These are phyloP conservation scores for Leucophenga varia DNA, from an alignment of 1,140 invertebrate species.

Conservation along the genomic window DNA sequence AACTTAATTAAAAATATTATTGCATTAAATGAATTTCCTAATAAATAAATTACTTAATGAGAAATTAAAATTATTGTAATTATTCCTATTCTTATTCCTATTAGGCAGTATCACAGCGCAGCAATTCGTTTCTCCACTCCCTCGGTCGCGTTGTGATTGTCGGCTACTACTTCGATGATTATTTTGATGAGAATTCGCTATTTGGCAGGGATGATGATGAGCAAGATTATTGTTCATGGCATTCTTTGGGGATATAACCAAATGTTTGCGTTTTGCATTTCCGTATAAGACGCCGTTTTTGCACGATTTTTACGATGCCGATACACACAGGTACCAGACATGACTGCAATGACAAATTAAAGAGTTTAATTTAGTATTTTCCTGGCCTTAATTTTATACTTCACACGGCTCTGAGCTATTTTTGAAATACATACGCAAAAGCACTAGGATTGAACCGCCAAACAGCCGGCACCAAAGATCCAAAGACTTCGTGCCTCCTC, in stretches of 20 bases:
- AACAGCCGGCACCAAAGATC: slow-evolving; percentile 37
- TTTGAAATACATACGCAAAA: slow-evolving; percentile 13
- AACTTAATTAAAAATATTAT: too few species aligned
- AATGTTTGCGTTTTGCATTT: slow-evolving; percentile 34
- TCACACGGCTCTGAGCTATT: not conserved
- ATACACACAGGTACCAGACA: slow-evolving; percentile 34
- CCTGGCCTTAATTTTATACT: too few species aligned
- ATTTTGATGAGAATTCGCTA: slow-evolving; percentile 3
- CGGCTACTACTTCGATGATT: not conserved
- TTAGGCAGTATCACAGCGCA: slow-evolving; percentile 52
- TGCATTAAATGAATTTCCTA: too few species aligned
- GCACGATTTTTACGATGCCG: slow-evolving; percentile 29
- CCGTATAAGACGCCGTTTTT: slow-evolving; percentile 19
- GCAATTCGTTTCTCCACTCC: slow-evolving; percentile 32
- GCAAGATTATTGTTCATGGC: slow-evolving; percentile 28
- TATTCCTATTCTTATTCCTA: too few species aligned
- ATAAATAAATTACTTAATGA: too few species aligned
- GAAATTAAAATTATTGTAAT: too few species aligned
- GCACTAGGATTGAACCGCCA: slow-evolving; percentile 29
- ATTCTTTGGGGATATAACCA: slow-evolving; percentile 46
- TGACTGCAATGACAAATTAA: slow-evolving; percentile 20
- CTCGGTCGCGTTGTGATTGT: too few species aligned
- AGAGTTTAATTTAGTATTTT: slow-evolving; percentile 7
- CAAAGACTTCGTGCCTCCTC: slow-evolving; percentile 28
- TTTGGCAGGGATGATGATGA: slow-evolving; percentile 11